Conservation (phyloP, 2,113 vertebrate genomes). For the Scomber scombrus region DNA sequence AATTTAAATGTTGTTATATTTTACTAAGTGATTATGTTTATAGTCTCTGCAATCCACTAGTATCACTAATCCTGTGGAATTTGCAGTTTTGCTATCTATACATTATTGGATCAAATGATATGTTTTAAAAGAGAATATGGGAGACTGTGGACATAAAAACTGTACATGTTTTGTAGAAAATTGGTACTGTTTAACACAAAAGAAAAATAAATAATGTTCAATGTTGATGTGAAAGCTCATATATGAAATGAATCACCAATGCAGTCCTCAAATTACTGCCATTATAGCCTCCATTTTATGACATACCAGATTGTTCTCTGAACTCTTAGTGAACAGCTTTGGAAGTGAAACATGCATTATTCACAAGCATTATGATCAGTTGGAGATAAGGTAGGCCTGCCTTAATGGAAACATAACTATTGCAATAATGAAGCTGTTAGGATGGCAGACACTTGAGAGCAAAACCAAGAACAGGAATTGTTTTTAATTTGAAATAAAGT, state of each 20-base stretch:
- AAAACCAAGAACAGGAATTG: background rate
- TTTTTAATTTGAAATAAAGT: background rate
- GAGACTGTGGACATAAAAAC: no score
- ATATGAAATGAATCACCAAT: background rate
- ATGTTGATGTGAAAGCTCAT: no score
- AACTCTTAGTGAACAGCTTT: background rate
- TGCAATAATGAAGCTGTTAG: background rate
- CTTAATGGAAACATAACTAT: conserved; percentile 14
- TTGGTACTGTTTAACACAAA: no score
- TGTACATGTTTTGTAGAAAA: no score
- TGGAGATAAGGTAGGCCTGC: background rate
- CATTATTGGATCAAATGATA: no score
- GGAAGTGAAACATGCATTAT: conserved; percentile 34
- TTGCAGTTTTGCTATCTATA: no score
- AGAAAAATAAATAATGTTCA: no score
- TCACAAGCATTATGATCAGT: conserved; percentile 4
- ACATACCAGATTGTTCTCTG: background rate
- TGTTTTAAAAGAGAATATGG: no score
- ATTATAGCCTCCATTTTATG: background rate
- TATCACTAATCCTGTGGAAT: no score
- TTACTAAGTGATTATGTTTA: no score
- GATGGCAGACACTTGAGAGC: background rate
- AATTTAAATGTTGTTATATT: background rate
- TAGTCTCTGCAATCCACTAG: no score
- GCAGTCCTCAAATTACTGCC: background rate